Conservation (phyloP, 2,888 invertebrate genomes). For the Limenitis camilla region DNA sequence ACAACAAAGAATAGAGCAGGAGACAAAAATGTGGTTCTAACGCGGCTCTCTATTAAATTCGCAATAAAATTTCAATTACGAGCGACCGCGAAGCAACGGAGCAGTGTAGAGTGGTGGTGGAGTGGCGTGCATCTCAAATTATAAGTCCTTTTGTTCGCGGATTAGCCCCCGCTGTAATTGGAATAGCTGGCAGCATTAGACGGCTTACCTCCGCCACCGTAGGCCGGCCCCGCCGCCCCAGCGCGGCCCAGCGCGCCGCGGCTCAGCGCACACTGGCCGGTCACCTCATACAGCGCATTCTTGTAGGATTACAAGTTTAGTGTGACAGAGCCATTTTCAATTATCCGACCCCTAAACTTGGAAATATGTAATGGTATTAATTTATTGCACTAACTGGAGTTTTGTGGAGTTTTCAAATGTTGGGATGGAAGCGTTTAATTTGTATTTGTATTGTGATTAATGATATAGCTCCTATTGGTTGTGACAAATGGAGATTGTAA, state of each 20-base stretch:
- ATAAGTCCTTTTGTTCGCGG: constrained; percentile 34
- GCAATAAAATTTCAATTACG: constrained; percentile 35
- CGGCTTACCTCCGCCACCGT: constrained; percentile 43
- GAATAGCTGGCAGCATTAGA: constrained; percentile 48
- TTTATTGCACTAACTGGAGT: constrained; percentile 27
- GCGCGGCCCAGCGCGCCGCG: constrained; percentile 4
- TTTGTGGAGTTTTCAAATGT: not conserved
- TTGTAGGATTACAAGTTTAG: constrained; percentile 34
- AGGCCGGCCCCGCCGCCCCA: constrained; percentile 31
- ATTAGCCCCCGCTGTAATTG: constrained; percentile 40
- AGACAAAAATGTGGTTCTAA: constrained; percentile 2
- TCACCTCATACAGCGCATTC: constrained; percentile 27
- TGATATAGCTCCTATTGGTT: too few relatives aligned
- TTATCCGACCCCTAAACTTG: constrained; percentile 29
- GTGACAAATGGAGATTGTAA: too few relatives aligned
- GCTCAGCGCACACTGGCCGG: constrained; percentile 20
- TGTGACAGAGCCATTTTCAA: constrained; percentile 33
- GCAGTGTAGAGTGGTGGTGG: constrained; percentile 3
- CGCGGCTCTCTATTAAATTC: constrained; percentile 11
- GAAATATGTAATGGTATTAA: constrained; percentile 30
- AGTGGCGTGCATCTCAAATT: constrained; percentile 28
- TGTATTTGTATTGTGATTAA: too few relatives aligned
- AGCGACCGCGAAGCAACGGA: constrained; percentile 10
- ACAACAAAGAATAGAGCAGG: not conserved
- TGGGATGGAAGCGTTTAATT: not conserved